Evolutionary conservation across 2,113 vertebrate genomes (phyloP), one percentile per base, ranked within the genome.

Genomic region (Rallus limicola): DNA sequence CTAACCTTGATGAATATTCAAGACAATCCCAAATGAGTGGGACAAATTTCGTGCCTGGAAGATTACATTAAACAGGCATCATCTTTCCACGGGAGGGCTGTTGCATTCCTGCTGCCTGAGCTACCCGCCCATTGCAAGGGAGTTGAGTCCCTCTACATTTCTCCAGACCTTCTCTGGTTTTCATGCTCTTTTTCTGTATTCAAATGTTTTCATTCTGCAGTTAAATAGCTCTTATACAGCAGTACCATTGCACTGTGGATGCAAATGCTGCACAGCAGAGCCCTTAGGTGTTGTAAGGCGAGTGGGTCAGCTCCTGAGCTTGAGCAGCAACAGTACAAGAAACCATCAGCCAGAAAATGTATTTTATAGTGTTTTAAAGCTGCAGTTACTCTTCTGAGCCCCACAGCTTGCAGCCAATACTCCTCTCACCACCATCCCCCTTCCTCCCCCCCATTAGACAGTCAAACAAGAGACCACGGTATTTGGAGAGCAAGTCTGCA

Each of bases 201-300:
- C 58, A 86, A 9, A 70, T 16, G n/a, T 59, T 58, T 90, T 74
- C 40, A 29, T 77, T 50, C 44, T 70, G 64, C 68, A 86, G 36
- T 81, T 67, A 93, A 88, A 88, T 10, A 83, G 60, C 82, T 88
- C 44, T 83, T 60, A 34, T 16, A 59, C 83, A 88, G 59, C 40
- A 26, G 25, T 33, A 1, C 46, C 60, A 25, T 78, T 88, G 55
- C 65, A 23, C 1, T 70, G 59, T 26, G 11, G 76, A 69, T 70
- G 64, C 52, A 70, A 92, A 83, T 16, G 46, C 86, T 17, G 36
- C 68, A 59, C 64, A 63, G 23, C 65, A 76, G 53, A 95, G 65
- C 63, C 67, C 60, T 67, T 33, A 24, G 5, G 7, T 10, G 31
- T 55, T 77, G 71, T 59, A 58, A 81, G 72, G 90, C 52, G 84